Conservation (phyloP, 2,888 invertebrate genomes). For the Tipula unca region DNA sequence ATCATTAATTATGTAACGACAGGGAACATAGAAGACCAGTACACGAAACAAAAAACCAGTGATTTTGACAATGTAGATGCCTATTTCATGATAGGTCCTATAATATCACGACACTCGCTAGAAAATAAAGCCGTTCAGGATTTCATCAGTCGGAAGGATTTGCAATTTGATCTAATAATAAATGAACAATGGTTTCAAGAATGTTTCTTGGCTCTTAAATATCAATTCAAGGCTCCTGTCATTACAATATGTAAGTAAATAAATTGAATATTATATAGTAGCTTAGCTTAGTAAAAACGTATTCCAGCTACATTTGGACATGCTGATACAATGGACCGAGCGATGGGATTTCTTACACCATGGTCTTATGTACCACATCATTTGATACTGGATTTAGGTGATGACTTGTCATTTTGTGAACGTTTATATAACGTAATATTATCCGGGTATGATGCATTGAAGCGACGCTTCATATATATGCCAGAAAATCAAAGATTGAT, state of each 20-base stretch:
- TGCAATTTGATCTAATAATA: slow-evolving; percentile 41
- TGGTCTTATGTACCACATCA: slow-evolving; percentile 39
- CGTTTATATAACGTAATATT: slow-evolving; percentile 38
- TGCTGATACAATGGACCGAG: slow-evolving; percentile 40
- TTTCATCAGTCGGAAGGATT: slow-evolving; percentile 35
- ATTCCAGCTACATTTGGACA: slow-evolving; percentile 38
- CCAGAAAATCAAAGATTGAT: slow-evolving; percentile 35
- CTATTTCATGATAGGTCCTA: slow-evolving; percentile 35
- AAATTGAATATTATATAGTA: neutral
- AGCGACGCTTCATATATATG: slow-evolving; percentile 36
- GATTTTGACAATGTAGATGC: slow-evolving; percentile 37
- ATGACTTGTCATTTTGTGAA: slow-evolving; percentile 40
- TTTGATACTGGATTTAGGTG: slow-evolving; percentile 33
- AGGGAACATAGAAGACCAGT: neutral
- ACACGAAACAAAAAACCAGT: slow-evolving; percentile 29
- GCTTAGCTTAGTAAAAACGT: neutral
- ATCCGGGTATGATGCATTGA: slow-evolving; percentile 34
- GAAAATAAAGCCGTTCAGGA: slow-evolving; percentile 33
- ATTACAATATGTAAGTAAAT: slow-evolving; percentile 30
- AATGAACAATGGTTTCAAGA: slow-evolving; percentile 43
- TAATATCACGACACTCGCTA: slow-evolving; percentile 36
- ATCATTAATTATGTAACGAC: no score
- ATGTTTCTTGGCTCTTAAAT: slow-evolving; percentile 41
- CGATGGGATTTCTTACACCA: slow-evolving; percentile 39
- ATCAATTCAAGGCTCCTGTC: slow-evolving; percentile 40